These are phyloP conservation scores for Odontophorus gujanensis DNA, from an alignment of 2,113 vertebrate species.

Conservation along the genomic window DNA sequence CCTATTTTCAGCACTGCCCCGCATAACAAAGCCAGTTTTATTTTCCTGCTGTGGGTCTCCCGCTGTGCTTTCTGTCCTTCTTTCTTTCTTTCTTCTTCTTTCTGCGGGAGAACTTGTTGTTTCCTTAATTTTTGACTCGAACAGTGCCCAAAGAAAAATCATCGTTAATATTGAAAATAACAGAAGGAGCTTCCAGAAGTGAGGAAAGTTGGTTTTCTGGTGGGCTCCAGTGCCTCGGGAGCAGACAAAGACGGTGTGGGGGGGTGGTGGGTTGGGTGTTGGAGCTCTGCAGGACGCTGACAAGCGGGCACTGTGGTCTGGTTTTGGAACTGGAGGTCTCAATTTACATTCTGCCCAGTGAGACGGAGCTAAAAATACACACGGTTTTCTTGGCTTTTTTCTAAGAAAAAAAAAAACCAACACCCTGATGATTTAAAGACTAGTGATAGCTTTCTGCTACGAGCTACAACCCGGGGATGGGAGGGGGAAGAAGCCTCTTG, in stretches of 20 bases:
- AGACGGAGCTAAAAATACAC: slow-evolving; percentile 63
- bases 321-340: slow-evolving; percentile 27
- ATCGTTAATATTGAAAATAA: not conserved
- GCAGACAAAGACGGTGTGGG: not conserved
- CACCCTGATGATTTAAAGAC: slow-evolving; percentile 23
- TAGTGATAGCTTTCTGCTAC: slow-evolving; percentile 45
- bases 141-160: slow-evolving; percentile 26
- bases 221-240: not conserved
- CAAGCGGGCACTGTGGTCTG: slow-evolving; percentile 7
- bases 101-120: slow-evolving; percentile 42
- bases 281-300: not conserved
- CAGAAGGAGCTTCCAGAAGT: slow-evolving; percentile 19
- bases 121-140: slow-evolving; percentile 25
- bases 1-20: not conserved
- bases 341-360: slow-evolving; percentile 33
- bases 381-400: slow-evolving; percentile 55
- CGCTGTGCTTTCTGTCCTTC: not conserved
- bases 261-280: not conserved
- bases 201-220: not conserved
- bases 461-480: not conserved
- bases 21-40: not conserved
- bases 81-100: not conserved
- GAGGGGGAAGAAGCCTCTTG: not conserved
- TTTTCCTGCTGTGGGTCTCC: not conserved
- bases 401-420: slow-evolving; percentile 7